A percentile compares a stretch with the other conserved stretches of the same genome.
phyloP scores from a whole-genome alignment of 1,140 invertebrate species.

The Argopecten irradians region DNA sequence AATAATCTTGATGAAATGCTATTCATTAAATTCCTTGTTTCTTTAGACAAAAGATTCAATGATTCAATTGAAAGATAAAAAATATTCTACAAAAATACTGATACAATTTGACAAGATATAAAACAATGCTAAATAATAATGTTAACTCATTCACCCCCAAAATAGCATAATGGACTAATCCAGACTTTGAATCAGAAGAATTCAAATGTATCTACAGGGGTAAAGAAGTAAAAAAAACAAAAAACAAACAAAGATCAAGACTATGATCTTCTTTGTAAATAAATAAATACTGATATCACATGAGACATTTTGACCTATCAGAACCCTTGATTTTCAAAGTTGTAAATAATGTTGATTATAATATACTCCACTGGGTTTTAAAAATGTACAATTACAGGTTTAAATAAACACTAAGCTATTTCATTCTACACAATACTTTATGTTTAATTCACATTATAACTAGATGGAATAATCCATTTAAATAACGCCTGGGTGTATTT shows the following conservation, averaged over 20 bases:
- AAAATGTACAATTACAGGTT: background rate
- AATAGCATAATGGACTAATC: too few species aligned
- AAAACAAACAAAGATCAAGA: too few species aligned
- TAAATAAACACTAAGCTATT: background rate
- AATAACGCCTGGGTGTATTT: too few species aligned
- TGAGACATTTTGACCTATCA: background rate
- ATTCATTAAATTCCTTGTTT: background rate
- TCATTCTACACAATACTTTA: background rate
- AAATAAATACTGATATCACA: constrained; percentile 13
- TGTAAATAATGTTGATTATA: too few species aligned
- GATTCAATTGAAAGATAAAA: too few species aligned
- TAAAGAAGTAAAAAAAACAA: too few species aligned
- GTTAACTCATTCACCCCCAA: too few species aligned
- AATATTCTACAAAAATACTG: background rate
- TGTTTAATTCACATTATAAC: too few species aligned
- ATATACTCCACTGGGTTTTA: background rate
- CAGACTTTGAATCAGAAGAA: too few species aligned
- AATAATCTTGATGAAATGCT: background rate
- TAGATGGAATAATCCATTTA: too few species aligned
- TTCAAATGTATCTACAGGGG: too few species aligned
- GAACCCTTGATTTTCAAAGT: background rate
- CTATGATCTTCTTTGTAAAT: background rate
- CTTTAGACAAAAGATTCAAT: too few species aligned
- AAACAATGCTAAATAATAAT: background rate
- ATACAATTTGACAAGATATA: background rate